Evolutionary conservation across 2,888 invertebrate genomes (phyloP), one percentile per base, ranked within the genome.

Genomic region (Tineola bisselliella): DNA sequence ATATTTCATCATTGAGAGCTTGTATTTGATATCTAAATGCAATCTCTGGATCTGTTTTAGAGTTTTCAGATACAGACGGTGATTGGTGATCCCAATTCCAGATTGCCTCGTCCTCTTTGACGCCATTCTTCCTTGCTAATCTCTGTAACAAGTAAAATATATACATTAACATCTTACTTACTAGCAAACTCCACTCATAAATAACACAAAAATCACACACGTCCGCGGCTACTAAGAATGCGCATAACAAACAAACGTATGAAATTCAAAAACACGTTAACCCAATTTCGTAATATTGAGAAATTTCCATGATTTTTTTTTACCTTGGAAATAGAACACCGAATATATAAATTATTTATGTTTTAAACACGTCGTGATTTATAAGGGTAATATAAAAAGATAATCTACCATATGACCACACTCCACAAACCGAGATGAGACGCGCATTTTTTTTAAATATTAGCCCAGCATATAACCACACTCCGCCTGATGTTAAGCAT

Each of bases 71-170:
- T 57, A 77, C 25, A 4, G 25, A 75, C 1, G 79, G 64, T 1
- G 62, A n/a, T 19, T 86, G 78, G 8, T 88, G 84, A 64, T 88
- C 88, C 89, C 89, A 89, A 67, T 87, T 87, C 89, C 89, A 89
- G 64, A 76, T 84, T 59, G 83, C 74, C 56, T 86, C 84, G 63
- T 87, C 87, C 66, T 87, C 87, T 67, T 76, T 78, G 64, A 81
- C 70, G 67, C 84, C 84, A 83, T 84, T 86, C 66, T 77, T 80
- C 65, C 72, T 75, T 62, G 75, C 70, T 15, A 33, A 44, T 30
- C 30, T 43, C 31, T 56, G 33, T 38, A 43, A 56, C 44, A 61
- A 43, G 33, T 10, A 19, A 56, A 38, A 6, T 25, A 25, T 25
- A 25, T 25, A 2, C 25, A 25, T 25, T 44, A n/a, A 8, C 6